Conservation (phyloP, 2,113 vertebrate genomes). For the crab-eating macaque (Macaca fascicularis) region T2T-MFA8v1.1 NC_088380.1:186162501-186163000, state of each 20-base stretch:
- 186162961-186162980: too few species aligned
- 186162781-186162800: not conserved
- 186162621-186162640: not conserved
- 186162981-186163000: not conserved
- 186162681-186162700: not conserved
- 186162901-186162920: not conserved
- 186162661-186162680: accelerated
- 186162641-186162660: accelerated
- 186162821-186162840: not conserved
- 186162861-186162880: accelerated
- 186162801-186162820: not conserved
- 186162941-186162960: accelerated
- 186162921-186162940: not conserved
- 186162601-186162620: not conserved
- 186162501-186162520: accelerated
- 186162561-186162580: too few species aligned
- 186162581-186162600: not conserved
- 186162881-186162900: not conserved
- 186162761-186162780: not conserved
- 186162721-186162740: not conserved
- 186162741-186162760: not conserved
- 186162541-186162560: not conserved
- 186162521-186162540: too few species aligned
- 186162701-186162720: not conserved
- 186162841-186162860: not conserved